These are phyloP conservation scores for Eueremaeus valkanovi DNA, from an alignment of 2,888 invertebrate genomes.

Conservation along the genomic window DNA sequence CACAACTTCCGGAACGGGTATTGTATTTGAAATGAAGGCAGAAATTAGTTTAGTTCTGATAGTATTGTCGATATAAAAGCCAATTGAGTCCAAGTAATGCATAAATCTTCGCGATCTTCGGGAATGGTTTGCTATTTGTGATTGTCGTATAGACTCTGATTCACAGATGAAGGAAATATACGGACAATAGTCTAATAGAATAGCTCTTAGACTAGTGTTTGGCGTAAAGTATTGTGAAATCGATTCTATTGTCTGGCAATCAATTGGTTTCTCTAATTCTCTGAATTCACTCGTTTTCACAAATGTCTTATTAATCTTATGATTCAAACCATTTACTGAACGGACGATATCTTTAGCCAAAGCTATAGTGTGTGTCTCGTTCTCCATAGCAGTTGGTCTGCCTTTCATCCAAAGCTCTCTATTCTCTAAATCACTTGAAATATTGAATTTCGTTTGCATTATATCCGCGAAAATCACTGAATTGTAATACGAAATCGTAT, in stretches of 20 bases:
- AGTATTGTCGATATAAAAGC: constrained; percentile 41
- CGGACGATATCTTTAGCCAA: constrained; percentile 6
- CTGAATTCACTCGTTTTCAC: not conserved
- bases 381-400: not conserved
- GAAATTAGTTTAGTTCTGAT: constrained; percentile 6
- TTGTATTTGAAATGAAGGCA: not conserved
- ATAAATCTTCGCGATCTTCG: constrained; percentile 44
- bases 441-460: not conserved
- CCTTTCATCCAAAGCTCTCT: constrained; percentile 2
- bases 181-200: constrained; percentile 15
- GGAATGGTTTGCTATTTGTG: constrained; percentile 9
- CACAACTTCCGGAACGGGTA: not conserved
- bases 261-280: not conserved
- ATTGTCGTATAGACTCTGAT: not conserved
- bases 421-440: not conserved
- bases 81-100: constrained; percentile 45
- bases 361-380: not conserved
- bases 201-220: not conserved
- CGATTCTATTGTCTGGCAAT: not conserved
- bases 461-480: not conserved
- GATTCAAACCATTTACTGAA: not conserved
- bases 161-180: constrained; percentile 6
- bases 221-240: not conserved
- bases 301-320: not conserved
- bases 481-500: not conserved